Evolutionary conservation across 1,140 invertebrate genomes (phyloP), one percentile per base, ranked within the genome.

Genomic region (Drosophila ambigua): DNA sequence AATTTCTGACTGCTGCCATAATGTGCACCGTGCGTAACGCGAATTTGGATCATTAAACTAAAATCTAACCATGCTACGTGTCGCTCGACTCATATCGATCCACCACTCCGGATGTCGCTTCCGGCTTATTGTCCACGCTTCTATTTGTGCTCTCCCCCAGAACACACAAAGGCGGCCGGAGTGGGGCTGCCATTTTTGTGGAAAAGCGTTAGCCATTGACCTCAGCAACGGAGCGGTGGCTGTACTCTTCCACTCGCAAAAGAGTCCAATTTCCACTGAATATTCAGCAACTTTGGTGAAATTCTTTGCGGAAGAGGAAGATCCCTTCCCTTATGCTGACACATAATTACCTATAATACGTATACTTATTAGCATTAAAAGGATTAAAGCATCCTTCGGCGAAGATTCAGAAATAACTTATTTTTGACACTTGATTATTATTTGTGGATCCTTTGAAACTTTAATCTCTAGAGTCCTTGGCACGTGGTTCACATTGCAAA

Each of bases 11-110:
- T 57, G 57, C 43, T 46, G 78, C 63, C 78, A 90, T 79, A 87
- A 90, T 87, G 87, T 90, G 72, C 87, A 90, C 87, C 72, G 85
- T 90, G 87, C 87, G 87, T 90, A 90, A 90, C 87, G 82, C 62
- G 68, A 87, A 89, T 83, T 89, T 89, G 80, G 83, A 89, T 88
- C 84, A 89, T 88, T 87, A 87, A 88, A 87, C 79, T 68, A 77
- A 76, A 72, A 64, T 43, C 67, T 61, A 82, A 81, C 79, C 75
- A 53, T 48, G 67, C 78, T 66, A 83, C 72, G 62, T 79, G 79
- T 87, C 73, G 78, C 69, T 73, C 49, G 64, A 81, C 82, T 88
- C 77, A 88, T 88, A 88, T 88, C 83, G 83, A 88, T 88, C 83
- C 79, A 72, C 69, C 77, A 91, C 84, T 78, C 89, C 89, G 89